Evolutionary conservation across 2,113 vertebrate species (phyloP).

Genomic region (Hydropotes inermis): DNA sequence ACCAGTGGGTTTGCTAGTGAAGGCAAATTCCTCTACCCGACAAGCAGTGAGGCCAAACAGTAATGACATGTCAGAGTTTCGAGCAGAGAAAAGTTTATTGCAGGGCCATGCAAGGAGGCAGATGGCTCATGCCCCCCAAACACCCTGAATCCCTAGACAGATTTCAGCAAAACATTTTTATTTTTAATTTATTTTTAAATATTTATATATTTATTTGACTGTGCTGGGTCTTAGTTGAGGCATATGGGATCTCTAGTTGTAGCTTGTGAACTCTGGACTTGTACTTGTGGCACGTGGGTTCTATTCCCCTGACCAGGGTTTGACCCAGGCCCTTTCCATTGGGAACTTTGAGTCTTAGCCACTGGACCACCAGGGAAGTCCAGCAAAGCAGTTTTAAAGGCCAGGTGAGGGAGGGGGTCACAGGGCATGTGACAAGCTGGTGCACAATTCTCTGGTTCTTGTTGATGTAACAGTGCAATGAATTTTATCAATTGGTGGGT

Average conservation of each 20-base stretch:
- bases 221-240: not conserved
- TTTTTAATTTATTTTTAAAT: not conserved
- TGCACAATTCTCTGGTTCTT: not conserved
- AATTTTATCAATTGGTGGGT: not conserved
- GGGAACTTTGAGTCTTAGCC: not conserved
- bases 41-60: not conserved
- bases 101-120: not conserved
- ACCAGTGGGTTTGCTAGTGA: not conserved
- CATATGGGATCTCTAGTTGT: not conserved
- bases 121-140: not conserved
- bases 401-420: not conserved
- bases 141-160: not conserved
- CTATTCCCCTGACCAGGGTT: not conserved
- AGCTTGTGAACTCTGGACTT: not conserved
- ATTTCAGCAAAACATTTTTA: not conserved
- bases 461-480: not conserved
- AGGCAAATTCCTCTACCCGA: not conserved
- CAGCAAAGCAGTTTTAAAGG: not conserved
- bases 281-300: not conserved
- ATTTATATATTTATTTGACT: not conserved
- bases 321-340: not conserved
- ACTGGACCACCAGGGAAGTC: not conserved
- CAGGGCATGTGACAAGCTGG: not conserved
- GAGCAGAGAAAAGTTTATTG: not conserved
- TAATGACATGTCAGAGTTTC: not conserved